A percentile compares a stretch with the other conserved stretches of the same genome.
phyloP scores from a whole-genome alignment of 2,888 invertebrate genomes.

The Dynastes hyllus region DNA sequence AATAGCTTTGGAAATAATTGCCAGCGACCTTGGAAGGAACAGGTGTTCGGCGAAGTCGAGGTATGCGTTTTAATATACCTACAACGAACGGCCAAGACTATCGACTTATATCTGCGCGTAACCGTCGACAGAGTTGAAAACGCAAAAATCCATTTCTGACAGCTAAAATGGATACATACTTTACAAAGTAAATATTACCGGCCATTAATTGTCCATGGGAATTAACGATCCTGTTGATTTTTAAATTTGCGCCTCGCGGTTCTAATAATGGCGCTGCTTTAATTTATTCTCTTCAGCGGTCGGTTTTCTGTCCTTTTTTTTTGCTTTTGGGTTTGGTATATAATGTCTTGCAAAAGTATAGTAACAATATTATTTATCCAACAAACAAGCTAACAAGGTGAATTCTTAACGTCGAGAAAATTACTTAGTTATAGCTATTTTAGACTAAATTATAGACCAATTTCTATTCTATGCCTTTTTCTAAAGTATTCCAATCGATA shows the following conservation, averaged over 20 bases:
- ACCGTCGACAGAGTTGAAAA: slow-evolving; percentile 13
- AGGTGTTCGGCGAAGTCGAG: slow-evolving; percentile 38
- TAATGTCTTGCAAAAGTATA: not conserved
- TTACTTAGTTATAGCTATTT: no score
- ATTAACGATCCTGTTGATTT: slow-evolving; percentile 35
- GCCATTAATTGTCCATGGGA: slow-evolving; percentile 29
- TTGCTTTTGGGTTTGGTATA: not conserved
- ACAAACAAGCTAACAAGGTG: no score
- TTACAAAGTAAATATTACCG: slow-evolving; percentile 31
- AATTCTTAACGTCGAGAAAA: no score
- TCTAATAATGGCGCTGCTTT: slow-evolving; percentile 20
- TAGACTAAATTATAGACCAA: no score
- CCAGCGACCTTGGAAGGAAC: slow-evolving; percentile 43
- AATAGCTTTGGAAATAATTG: slow-evolving; percentile 43
- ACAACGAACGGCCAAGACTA: not conserved
- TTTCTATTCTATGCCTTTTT: no score
- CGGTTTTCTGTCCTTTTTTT: not conserved
- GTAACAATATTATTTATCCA: not conserved
- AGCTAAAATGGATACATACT: slow-evolving; percentile 41
- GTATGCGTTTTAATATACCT: slow-evolving; percentile 31
- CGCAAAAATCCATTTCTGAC: slow-evolving; percentile 35
- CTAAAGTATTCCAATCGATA: no score
- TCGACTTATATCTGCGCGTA: not conserved
- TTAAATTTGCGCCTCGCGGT: slow-evolving; percentile 29
- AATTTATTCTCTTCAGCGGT: slow-evolving; percentile 8